Evolutionary conservation across 2,113 vertebrate genomes (phyloP).

Genomic region (Seriola aureovittata): DNA sequence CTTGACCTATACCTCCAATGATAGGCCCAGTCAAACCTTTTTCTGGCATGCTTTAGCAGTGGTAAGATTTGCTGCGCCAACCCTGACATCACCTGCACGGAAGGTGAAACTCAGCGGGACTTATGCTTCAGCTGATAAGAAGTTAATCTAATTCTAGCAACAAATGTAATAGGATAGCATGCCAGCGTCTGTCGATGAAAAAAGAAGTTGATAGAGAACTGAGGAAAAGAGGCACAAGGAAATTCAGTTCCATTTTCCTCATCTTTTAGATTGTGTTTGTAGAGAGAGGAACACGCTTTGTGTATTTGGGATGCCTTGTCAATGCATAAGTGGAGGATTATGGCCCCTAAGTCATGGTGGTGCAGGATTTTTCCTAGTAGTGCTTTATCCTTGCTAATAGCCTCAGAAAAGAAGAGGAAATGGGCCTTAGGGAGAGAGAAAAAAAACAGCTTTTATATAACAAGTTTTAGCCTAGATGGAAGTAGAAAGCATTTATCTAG

Average conservation of each 20-base stretch:
- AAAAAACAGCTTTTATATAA: conserved; percentile 58
- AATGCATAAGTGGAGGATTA: conserved; percentile 69
- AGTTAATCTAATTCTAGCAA: conserved; percentile 68
- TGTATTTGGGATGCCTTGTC: conserved; percentile 52
- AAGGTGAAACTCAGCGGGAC: conserved; percentile 27
- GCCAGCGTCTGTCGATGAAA: conserved; percentile 48
- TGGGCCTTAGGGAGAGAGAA: conserved; percentile 46
- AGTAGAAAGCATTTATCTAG: conserved; percentile 47
- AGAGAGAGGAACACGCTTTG: conserved; percentile 37
- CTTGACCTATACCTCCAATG: conserved; percentile 1
- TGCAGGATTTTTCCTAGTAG: conserved; percentile 51
- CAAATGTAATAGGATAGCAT: conserved; percentile 48
- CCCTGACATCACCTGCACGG: conserved; percentile 29
- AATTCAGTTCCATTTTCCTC: conserved; percentile 36
- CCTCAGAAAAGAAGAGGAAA: conserved; percentile 51
- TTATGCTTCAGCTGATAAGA: conserved; percentile 66
- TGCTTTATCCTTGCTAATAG: conserved; percentile 62
- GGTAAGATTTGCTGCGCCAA: conserved; percentile 25
- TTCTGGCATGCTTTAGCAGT: conserved; percentile 60
- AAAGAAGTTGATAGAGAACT: conserved; percentile 40
- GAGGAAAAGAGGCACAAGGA: conserved; percentile 52
- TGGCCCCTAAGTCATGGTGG: conserved; percentile 53
- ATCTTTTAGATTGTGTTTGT: conserved; percentile 42
- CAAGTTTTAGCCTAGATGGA: conserved; percentile 50
- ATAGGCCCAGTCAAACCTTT: conserved; percentile 32